A percentile compares a stretch with the other conserved stretches of the same genome.
Conservation (phyloP, 2,888 invertebrate genomes). For the Muschampia plurimacula region DNA sequence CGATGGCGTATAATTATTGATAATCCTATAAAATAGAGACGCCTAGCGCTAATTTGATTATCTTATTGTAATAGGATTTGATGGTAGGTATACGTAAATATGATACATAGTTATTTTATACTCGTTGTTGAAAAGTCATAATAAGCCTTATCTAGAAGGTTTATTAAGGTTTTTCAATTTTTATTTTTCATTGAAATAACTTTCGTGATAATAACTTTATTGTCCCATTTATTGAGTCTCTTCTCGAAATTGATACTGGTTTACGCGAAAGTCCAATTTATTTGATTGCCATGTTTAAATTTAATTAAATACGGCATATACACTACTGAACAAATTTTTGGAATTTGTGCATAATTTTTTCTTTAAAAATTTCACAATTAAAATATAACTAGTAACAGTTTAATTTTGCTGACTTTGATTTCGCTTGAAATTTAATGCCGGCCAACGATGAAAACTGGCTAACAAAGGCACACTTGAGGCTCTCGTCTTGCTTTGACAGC, state of each 20-base stretch:
- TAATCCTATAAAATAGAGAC: conserved; percentile 36
- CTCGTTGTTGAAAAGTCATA: neutral
- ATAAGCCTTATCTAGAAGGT: neutral
- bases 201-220: too few species aligned
- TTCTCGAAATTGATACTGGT: too few species aligned
- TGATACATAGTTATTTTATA: neutral
- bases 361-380: too few species aligned
- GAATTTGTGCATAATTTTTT: too few species aligned
- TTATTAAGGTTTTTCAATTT: neutral
- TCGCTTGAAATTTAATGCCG: neutral
- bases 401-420: neutral
- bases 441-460: neutral
- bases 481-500: conserved; percentile 5
- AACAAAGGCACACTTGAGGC: neutral
- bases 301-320: too few species aligned
- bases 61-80: conserved; percentile 34
- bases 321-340: too few species aligned
- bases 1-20: conserved; percentile 38
- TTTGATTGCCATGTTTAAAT: too few species aligned
- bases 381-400: too few species aligned
- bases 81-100: conserved; percentile 5
- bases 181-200: too few species aligned
- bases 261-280: too few species aligned
- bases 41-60: conserved; percentile 29
- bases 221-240: too few species aligned